Conservation (phyloP, 2,888 invertebrate species). For the Sicus ferrugineus region DNA sequence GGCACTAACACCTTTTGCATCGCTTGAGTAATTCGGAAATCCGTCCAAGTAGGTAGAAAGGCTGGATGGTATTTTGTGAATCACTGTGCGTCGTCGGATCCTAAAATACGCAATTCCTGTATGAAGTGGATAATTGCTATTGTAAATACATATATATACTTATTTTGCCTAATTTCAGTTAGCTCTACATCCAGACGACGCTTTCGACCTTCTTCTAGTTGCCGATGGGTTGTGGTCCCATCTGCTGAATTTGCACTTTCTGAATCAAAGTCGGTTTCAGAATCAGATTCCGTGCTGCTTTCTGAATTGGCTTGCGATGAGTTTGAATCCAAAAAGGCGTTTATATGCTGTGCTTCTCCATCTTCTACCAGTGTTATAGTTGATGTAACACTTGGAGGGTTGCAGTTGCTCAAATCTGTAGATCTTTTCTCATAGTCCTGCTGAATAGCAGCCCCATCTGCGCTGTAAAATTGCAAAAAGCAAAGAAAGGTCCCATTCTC, state of each 20-base stretch:
- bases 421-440: conserved; percentile 32
- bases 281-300: conserved; percentile 20
- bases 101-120: conserved; percentile 20
- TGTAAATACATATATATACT: conserved; percentile 12
- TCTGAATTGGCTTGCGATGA: conserved; percentile 7
- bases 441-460: conserved; percentile 35
- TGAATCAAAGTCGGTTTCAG: conserved; percentile 27
- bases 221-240: not conserved
- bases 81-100: conserved; percentile 9
- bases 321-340: not conserved
- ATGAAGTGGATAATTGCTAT: not conserved
- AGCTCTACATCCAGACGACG: not conserved
- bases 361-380: conserved; percentile 32
- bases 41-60: conserved; percentile 37
- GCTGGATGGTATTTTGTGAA: conserved; percentile 23
- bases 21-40: conserved; percentile 31
- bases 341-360: conserved; percentile 13
- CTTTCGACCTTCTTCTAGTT: conserved; percentile 23
- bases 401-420: not conserved
- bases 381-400: conserved; percentile 29
- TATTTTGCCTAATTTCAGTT: not conserved
- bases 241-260: conserved; percentile 28
- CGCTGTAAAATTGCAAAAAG: conserved; percentile 37
- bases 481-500: conserved; percentile 35
- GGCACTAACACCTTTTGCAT: not conserved